Base-by-base conservation (phyloP, 2,888 invertebrate species). In the Chymomyza procnemis region DNA sequence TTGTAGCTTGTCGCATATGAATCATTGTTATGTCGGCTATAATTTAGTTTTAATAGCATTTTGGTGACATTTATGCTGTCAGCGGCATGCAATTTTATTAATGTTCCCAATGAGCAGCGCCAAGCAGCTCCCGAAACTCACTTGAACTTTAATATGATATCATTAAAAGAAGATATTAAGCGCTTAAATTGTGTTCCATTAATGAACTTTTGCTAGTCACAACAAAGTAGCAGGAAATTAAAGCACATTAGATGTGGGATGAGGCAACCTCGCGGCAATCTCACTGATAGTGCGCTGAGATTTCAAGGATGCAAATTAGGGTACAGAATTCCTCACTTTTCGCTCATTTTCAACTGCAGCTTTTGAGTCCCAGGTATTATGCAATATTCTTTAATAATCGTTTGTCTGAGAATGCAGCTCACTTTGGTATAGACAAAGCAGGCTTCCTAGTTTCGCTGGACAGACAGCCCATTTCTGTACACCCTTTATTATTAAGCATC, bases 51-150 rank as follows among this genome's bases (percentile, higher is more conserved):
- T 84, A 85, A 84, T 84, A 82, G 85, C 87, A 69, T 78, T 85
- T 80, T 74, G 76, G 82, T 79, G 83, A 84, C 83, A 86, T 86
- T 86, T 86, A 86, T 86, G 86, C 80, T 86, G 87, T 85, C 87
- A 86, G 76, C 79, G 80, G 71, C 82, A 73, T 78, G 71, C 76
- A 75, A 81, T 84, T 84, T 84, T 84, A 84, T 84, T 86, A 84
- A 86, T 84, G 83, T 84, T 69, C 74, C 74, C 57, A 80, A 80
- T 73, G 83, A 76, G 78, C 76, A 76, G 78, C 76, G 58, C 34
- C 34, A 12, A 41, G 34, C 12, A 41, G 34, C 34, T 41, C 34
- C 54, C 21, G 19, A 26, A 26, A 21, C 19, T 58, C 50, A 57
- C 34, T 61, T 60, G 22, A 30, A 50, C 30, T 70, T 72, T 71